These are phyloP conservation scores for Agrochola macilenta DNA, from an alignment of 2,888 invertebrate species.

Conservation along the genomic window DNA sequence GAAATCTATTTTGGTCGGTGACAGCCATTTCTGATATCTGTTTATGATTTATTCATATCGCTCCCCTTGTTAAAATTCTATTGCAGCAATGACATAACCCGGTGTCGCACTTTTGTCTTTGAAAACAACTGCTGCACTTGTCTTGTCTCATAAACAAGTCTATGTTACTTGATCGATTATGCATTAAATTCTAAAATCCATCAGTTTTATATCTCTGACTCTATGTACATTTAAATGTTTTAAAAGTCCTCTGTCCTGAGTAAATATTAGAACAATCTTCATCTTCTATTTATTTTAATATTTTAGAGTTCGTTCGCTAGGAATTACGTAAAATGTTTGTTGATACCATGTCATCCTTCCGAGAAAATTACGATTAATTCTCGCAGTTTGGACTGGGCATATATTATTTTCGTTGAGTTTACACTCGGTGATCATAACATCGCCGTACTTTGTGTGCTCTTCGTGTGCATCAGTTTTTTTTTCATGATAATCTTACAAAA, in stretches of 20 bases:
- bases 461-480: background rate
- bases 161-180: conserved; percentile 44
- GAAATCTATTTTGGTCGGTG: conserved; percentile 42
- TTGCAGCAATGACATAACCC: conserved; percentile 57
- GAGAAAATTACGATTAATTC: conserved; percentile 66
- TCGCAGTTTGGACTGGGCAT: conserved; percentile 41
- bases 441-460: conserved; percentile 25
- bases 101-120: conserved; percentile 60
- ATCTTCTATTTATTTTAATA: conserved; percentile 64
- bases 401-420: conserved; percentile 32
- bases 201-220: conserved; percentile 21
- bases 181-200: conserved; percentile 27
- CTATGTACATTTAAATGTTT: conserved; percentile 14
- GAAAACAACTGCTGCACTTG: conserved; percentile 31
- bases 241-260: conserved; percentile 21
- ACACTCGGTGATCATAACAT: conserved; percentile 34
- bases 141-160: conserved; percentile 32
- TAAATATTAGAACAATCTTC: conserved; percentile 57
- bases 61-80: conserved; percentile 55
- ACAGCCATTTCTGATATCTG: conserved; percentile 45
- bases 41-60: conserved; percentile 52
- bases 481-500: conserved; percentile 30
- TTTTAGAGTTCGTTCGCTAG: conserved; percentile 63
- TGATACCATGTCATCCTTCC: conserved; percentile 56
- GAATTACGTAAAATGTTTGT: conserved; percentile 64